These are phyloP conservation scores for Drosophila sturtevanti DNA, from an alignment of 1,140 invertebrate genomes.

Conservation along the genomic window DNA sequence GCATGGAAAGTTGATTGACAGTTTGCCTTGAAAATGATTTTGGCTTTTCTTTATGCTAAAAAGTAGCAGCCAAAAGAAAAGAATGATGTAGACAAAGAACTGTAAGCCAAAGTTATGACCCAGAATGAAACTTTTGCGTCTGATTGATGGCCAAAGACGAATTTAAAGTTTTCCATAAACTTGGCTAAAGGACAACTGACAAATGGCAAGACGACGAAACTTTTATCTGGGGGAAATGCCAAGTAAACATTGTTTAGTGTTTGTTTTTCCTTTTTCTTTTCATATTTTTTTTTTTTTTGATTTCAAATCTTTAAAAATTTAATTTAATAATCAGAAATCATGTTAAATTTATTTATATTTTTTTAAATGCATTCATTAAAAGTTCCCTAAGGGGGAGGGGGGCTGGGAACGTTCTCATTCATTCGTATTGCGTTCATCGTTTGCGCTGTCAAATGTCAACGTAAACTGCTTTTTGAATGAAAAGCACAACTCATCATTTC, in stretches of 20 bases:
- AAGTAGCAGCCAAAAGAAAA: background rate
- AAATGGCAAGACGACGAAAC: background rate
- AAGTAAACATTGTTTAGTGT: too few relatives aligned
- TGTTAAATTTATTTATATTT: background rate
- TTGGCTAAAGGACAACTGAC: background rate
- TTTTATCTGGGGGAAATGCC: too few relatives aligned
- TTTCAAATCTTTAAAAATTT: background rate
- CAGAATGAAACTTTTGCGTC: conserved; percentile 12
- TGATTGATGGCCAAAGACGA: conserved; percentile 22
- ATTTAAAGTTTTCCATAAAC: conserved; percentile 10
- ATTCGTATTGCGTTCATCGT: background rate
- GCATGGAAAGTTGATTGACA: conserved; percentile 22
- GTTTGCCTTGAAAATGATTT: conserved; percentile 11
- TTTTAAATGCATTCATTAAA: conserved; percentile 9
- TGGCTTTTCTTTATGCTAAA: background rate
- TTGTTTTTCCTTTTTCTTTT: background rate
- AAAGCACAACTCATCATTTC: conserved; percentile 41
- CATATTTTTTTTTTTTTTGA: too few relatives aligned
- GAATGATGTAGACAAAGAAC: conserved; percentile 1
- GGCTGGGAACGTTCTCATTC: background rate
- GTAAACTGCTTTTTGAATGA: conserved; percentile 12
- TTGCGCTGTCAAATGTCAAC: conserved; percentile 1
- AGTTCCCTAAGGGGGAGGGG: background rate
- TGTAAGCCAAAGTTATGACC: background rate
- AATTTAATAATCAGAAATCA: background rate